phyloP scores from a whole-genome alignment of 2,113 vertebrate species.

The Anser brachyrhynchus region DNA sequence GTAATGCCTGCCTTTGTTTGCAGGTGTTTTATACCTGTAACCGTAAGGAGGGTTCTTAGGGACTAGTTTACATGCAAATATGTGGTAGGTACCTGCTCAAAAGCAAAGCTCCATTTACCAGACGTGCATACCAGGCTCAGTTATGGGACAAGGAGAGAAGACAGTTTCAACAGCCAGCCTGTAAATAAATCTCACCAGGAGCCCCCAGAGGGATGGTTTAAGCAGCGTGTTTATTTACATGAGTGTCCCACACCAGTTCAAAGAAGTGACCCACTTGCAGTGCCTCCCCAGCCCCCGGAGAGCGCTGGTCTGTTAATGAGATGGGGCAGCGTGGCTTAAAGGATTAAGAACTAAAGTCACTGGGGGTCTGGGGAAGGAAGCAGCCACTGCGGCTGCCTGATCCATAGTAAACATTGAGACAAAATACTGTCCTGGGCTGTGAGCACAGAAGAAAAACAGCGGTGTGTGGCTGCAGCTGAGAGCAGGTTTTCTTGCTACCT shows the following conservation, averaged over 20 bases:
- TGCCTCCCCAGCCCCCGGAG: not conserved
- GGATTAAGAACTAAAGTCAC: slow-evolving; percentile 32
- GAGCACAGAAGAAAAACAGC: not conserved
- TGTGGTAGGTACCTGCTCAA: not conserved
- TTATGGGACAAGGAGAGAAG: not conserved
- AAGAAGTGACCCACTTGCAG: slow-evolving; percentile 21
- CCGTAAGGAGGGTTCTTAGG: not conserved
- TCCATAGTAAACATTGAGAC: not conserved
- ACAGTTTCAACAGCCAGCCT: not conserved
- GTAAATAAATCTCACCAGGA: not conserved
- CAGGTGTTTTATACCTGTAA: not conserved
- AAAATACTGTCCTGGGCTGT: not conserved
- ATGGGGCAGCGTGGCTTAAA: slow-evolving; percentile 39
- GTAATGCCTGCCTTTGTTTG: not conserved
- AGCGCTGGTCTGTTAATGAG: not conserved
- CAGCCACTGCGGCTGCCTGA: not conserved
- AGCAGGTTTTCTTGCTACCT: not conserved
- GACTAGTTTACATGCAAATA: not conserved
- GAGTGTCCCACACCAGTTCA: not conserved
- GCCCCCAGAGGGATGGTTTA: not conserved
- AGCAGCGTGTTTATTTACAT: not conserved
- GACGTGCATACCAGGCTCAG: not conserved
- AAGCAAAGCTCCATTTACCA: not conserved
- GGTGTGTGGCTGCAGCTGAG: accelerated
- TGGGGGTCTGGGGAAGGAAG: not conserved